Evolutionary conservation across 1,140 invertebrate species (phyloP).

Genomic region (Oncopodura yosiiana): DNA sequence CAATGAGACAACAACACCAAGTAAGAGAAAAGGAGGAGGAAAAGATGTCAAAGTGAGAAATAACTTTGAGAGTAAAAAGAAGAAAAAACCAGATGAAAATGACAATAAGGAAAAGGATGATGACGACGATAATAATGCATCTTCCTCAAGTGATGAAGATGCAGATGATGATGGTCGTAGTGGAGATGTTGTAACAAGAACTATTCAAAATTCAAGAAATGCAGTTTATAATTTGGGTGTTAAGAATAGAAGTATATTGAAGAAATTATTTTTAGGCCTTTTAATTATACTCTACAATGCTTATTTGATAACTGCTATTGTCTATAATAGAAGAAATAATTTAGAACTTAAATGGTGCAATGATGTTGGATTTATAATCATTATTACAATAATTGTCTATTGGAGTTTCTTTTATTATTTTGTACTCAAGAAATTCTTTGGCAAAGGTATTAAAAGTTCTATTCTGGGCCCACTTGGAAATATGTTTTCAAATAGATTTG

Average conservation of each 20-base stretch:
- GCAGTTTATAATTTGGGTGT: not conserved
- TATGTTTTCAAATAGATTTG: not conserved
- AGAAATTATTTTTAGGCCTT: not conserved
- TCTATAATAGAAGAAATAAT: slow-evolving; percentile 14
- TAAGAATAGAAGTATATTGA: not conserved
- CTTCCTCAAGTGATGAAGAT: too few relatives aligned
- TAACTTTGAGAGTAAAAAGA: too few relatives aligned
- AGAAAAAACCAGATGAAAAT: too few relatives aligned
- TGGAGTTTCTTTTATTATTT: slow-evolving; percentile 54
- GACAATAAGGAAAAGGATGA: not conserved
- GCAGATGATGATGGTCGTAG: not conserved
- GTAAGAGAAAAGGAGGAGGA: too few relatives aligned
- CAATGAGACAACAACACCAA: too few relatives aligned
- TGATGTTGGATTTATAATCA: slow-evolving; percentile 62
- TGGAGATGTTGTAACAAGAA: not conserved
- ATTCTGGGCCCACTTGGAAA: not conserved
- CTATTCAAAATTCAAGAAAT: not conserved
- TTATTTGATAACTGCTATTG: slow-evolving; percentile 35
- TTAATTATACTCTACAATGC: slow-evolving; percentile 33
- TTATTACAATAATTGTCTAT: slow-evolving; percentile 54
- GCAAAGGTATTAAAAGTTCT: slow-evolving; percentile 28
- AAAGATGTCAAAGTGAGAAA: too few relatives aligned
- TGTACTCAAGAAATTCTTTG: slow-evolving; percentile 52
- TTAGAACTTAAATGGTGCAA: slow-evolving; percentile 47
- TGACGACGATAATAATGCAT: not conserved